Conservation (phyloP, 2,888 invertebrate species). For the Noctua janthina region DNA sequence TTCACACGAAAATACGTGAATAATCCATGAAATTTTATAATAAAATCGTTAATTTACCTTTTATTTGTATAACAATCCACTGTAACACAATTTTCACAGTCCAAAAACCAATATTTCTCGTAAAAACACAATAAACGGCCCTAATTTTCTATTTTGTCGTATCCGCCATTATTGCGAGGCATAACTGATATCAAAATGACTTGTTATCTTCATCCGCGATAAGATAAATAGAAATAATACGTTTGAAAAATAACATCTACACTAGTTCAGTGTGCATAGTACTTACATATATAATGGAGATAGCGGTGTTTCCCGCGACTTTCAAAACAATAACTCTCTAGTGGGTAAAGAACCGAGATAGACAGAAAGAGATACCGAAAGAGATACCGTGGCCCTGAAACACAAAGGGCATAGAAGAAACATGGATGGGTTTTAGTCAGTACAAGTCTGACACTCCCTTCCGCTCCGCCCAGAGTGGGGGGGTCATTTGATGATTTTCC, state of each 20-base stretch:
- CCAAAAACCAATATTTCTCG: background rate
- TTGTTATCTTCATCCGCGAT: constrained; percentile 36
- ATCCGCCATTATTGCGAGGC: constrained; percentile 20
- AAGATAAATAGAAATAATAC: constrained; percentile 53
- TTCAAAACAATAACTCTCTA: too few relatives aligned
- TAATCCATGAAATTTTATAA: rapidly evolving
- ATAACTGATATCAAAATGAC: constrained; percentile 17
- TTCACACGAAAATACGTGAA: background rate
- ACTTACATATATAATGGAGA: background rate
- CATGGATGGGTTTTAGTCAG: too few relatives aligned
- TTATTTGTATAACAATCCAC: constrained; percentile 30
- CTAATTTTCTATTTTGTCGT: constrained; percentile 2
- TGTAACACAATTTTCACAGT: constrained; percentile 20
- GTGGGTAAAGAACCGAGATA: too few relatives aligned
- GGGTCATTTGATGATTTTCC: too few relatives aligned
- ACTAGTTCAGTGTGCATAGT: constrained; percentile 8
- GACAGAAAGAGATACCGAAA: too few relatives aligned
- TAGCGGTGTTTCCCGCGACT: background rate
- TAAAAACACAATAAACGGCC: background rate
- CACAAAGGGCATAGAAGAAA: too few relatives aligned
- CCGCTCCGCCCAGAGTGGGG: too few relatives aligned
- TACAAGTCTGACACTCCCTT: too few relatives aligned
- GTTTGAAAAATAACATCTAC: constrained; percentile 31
- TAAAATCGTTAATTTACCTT: background rate
- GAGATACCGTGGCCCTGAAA: too few relatives aligned